phyloP scores from a whole-genome alignment of 1,140 invertebrate genomes.

The Apis cerana region DNA sequence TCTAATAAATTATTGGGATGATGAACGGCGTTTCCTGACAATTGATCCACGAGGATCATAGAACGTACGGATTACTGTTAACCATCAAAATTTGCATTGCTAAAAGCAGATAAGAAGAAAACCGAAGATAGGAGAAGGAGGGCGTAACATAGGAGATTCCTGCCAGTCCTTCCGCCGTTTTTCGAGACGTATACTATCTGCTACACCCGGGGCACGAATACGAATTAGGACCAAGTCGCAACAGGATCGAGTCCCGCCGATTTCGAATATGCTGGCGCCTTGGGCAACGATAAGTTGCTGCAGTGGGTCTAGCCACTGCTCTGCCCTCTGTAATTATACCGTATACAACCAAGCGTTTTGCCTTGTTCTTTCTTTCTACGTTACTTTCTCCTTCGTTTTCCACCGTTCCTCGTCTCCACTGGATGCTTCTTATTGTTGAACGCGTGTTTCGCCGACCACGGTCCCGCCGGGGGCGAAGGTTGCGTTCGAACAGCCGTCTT shows the following conservation, averaged over 20 bases:
- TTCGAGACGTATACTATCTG: slow-evolving; percentile 67
- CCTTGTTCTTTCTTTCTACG: slow-evolving; percentile 56
- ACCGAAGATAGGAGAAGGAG: slow-evolving; percentile 34
- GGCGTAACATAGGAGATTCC: slow-evolving; percentile 59
- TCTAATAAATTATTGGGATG: not conserved
- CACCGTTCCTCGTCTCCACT: slow-evolving; percentile 54
- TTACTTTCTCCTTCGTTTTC: slow-evolving; percentile 56
- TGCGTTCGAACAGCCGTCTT: slow-evolving; percentile 59
- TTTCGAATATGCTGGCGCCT: slow-evolving; percentile 70
- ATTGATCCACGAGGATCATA: not conserved
- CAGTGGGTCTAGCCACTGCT: slow-evolving; percentile 75
- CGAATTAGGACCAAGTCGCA: slow-evolving; percentile 70
- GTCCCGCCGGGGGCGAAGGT: slow-evolving; percentile 67
- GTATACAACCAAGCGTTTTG: slow-evolving; percentile 64
- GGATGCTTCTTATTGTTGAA: slow-evolving; percentile 62
- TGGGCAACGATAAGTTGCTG: slow-evolving; percentile 70
- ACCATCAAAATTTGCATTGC: slow-evolving; percentile 55
- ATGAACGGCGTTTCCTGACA: no score
- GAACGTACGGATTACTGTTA: slow-evolving; percentile 8
- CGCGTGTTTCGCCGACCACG: slow-evolving; percentile 53
- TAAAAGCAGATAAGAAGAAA: slow-evolving; percentile 58
- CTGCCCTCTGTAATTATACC: slow-evolving; percentile 75
- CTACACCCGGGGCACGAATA: slow-evolving; percentile 74
- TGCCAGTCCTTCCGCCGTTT: slow-evolving; percentile 66
- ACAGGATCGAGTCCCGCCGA: slow-evolving; percentile 61